Conservation (phyloP, 35 echinoderm and acorn worm species). For the Lytechinus variegatus region DNA sequence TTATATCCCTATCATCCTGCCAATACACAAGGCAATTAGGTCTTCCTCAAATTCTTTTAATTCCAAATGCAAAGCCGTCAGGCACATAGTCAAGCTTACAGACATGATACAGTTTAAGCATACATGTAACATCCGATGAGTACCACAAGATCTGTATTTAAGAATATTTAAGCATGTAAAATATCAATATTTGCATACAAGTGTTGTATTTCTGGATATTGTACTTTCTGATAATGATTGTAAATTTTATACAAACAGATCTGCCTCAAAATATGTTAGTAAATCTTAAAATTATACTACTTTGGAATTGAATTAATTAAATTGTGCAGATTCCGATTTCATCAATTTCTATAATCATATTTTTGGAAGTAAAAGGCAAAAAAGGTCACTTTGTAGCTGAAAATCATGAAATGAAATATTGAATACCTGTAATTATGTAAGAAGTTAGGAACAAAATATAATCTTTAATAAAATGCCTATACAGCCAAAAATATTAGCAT, state of each 20-base stretch:
- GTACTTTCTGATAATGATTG: not conserved
- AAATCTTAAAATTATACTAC: too few species aligned
- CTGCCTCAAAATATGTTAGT: too few species aligned
- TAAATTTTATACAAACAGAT: not conserved
- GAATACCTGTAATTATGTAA: too few species aligned
- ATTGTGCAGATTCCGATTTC: too few species aligned
- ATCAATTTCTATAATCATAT: too few species aligned
- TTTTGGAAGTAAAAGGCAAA: too few species aligned
- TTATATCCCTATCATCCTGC: not conserved
- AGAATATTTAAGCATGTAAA: not conserved
- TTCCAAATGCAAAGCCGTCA: not conserved
- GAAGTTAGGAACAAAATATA: too few species aligned
- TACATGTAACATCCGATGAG: not conserved
- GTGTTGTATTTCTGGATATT: not conserved
- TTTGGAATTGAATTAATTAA: too few species aligned
- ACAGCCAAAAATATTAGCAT: too few species aligned
- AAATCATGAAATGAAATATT: too few species aligned
- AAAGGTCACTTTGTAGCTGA: too few species aligned
- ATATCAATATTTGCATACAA: not conserved
- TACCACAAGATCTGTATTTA: not conserved
- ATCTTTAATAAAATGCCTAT: too few species aligned
- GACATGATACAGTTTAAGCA: not conserved
- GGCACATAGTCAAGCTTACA: not conserved
- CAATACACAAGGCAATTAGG: slow-evolving; percentile 2
- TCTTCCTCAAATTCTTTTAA: not conserved